These are phyloP conservation scores for Zaprionus ghesquierei DNA, from an alignment of 1,140 invertebrate genomes.

Conservation along the genomic window DNA sequence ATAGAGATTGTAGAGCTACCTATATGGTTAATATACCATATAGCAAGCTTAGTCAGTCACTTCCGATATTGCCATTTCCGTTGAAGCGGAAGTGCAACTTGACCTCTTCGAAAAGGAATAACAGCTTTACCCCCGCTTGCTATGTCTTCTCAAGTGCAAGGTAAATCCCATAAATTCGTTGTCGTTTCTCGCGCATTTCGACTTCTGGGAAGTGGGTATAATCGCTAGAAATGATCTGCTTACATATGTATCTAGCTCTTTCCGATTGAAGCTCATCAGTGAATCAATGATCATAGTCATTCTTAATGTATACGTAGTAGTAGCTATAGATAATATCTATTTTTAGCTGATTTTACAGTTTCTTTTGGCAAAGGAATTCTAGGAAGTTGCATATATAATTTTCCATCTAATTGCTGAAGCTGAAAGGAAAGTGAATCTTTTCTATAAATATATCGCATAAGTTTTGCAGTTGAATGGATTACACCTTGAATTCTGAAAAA, in stretches of 20 bases:
- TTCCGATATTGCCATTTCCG: neutral
- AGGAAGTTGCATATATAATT: neutral
- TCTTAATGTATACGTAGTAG: neutral
- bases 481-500: neutral
- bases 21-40: neutral
- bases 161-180: slow-evolving; percentile 1
- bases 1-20: neutral
- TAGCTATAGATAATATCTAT: neutral
- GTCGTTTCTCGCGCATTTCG: neutral
- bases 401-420: neutral
- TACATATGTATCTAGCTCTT: neutral
- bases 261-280: neutral
- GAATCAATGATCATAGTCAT: slow-evolving; percentile 1
- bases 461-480: neutral
- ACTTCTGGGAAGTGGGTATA: slow-evolving; percentile 15
- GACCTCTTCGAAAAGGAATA: neutral
- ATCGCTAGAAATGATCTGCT: neutral
- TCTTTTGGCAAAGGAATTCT: neutral
- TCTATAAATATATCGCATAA: neutral
- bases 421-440: neutral
- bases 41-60: neutral
- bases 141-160: neutral
- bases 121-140: neutral
- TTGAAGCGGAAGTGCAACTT: neutral
- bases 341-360: slow-evolving; percentile 4